A percentile compares a stretch with the other conserved stretches of the same genome.
phyloP scores from a whole-genome alignment of 2,888 invertebrate genomes.

The Lomographa bimaculata region DNA sequence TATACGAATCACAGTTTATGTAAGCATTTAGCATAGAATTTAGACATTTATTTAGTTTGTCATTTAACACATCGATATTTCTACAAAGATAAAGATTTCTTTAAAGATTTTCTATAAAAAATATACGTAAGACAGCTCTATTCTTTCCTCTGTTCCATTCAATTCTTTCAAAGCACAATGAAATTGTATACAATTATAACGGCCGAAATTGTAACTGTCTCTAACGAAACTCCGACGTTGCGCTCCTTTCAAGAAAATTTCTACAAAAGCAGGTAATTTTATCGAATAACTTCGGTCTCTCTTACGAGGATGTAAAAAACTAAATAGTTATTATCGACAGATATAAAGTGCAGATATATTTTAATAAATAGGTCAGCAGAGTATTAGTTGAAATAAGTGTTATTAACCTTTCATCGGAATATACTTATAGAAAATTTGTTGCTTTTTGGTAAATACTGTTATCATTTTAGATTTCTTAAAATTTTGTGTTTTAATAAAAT shows the following conservation, averaged over 20 bases:
- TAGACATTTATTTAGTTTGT: too few species aligned
- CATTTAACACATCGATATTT: too few species aligned
- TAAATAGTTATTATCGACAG: conserved; percentile 60
- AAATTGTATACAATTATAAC: conserved; percentile 84
- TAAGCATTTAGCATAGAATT: too few species aligned
- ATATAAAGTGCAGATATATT: conserved; percentile 56
- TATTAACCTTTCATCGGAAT: conserved; percentile 68
- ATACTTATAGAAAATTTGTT: conserved; percentile 65
- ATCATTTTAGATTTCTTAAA: conserved; percentile 39
- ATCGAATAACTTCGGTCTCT: conserved; percentile 58
- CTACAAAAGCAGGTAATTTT: conserved; percentile 80
- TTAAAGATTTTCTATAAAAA: too few species aligned
- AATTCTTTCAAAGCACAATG: conserved; percentile 59
- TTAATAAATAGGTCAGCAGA: conserved; percentile 79
- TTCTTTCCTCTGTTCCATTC: conserved; percentile 43
- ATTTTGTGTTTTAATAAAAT: conserved; percentile 38
- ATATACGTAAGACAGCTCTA: conserved; percentile 49
- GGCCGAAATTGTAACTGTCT: conserved; percentile 82
- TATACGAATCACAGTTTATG: too few species aligned
- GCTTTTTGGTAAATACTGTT: conserved; percentile 68
- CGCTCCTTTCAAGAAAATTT: conserved; percentile 57
- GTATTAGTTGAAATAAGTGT: conserved; percentile 56
- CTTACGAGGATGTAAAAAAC: conserved; percentile 61
- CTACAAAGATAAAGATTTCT: too few species aligned
- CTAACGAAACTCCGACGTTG: conserved; percentile 67